phyloP scores from a whole-genome alignment of 2,888 invertebrate species.

The Ischnura elegans region DNA sequence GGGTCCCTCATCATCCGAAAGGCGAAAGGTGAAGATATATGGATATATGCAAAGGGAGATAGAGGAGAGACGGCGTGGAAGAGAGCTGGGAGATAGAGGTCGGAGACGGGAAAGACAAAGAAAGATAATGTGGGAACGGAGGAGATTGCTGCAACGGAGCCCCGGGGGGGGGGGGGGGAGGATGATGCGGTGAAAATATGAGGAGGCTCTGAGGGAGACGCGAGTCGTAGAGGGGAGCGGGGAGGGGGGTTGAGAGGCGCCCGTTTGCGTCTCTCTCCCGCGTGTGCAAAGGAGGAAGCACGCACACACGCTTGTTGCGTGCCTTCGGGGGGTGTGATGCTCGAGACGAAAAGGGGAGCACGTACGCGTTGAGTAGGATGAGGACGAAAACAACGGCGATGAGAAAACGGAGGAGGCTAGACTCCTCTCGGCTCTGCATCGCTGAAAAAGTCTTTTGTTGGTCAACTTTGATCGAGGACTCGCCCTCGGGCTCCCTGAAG shows the following conservation, averaged over 20 bases:
- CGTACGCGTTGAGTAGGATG: background rate
- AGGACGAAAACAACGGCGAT: too few species aligned
- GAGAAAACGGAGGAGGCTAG: too few species aligned
- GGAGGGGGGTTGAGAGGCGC: background rate
- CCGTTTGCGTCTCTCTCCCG: background rate
- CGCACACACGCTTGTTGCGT: background rate
- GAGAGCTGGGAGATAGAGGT: background rate
- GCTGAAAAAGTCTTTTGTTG: too few species aligned
- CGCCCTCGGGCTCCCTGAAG: too few species aligned
- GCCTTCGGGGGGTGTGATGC: background rate
- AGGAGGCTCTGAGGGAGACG: background rate
- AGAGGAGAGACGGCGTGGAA: background rate
- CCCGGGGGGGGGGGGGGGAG: background rate
- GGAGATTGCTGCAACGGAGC: constrained; percentile 12
- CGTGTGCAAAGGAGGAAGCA: background rate
- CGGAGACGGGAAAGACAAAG: background rate
- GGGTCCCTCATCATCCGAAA: background rate
- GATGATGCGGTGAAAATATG: background rate
- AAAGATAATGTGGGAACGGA: constrained; percentile 2
- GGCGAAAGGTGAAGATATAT: constrained; percentile 13
- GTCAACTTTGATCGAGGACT: too few species aligned
- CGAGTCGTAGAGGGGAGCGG: background rate
- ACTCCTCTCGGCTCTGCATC: too few species aligned
- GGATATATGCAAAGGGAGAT: background rate
- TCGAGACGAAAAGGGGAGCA: too few species aligned